Base-by-base conservation (phyloP, 2,888 invertebrate genomes). In the Caenorhabditis sp. region DNA sequence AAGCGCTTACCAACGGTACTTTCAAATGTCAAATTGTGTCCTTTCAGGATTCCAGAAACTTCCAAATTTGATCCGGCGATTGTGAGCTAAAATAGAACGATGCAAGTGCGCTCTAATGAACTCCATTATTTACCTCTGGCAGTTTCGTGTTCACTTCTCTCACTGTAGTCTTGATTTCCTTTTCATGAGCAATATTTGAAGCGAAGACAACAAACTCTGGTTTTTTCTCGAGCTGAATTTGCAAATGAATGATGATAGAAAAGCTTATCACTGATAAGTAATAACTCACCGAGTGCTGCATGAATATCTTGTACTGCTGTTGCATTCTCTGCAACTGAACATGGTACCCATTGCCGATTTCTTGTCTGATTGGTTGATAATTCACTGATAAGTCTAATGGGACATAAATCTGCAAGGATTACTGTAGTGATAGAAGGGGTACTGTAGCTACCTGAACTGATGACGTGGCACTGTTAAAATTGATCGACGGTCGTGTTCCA, bases 41-140 rank as follows among this genome's bases (percentile, higher is more conserved):
- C 86, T 71, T 82, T 84, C 11, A 87, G 61, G 5, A 80, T 77
- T 32, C 87, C 87, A 28, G 62, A 79, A 5, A 87, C 86, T 67
- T 87, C 86, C 65, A 87, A 24, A 80, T 87, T 87, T 13, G 87
- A 80, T 18, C 85, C 87, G 20, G 86, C 85, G 18, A 86, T 85
- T 22, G 80, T 77, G 18, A 87, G 51, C 86, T 86, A 61, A 65
- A 74, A 80, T 9, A 40, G 40, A n/a, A n/a, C n/a, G n/a, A n/a
- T 11, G 5, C 35, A 35, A 35, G 11, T 35, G 5, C 11, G 35
- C 35, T 35, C 35, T 35, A 35, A 8, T 11, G 35, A 35, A 35
- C 35, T 35, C 35, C 35, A 53, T 3, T 11, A 24, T 22, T 68
- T 20, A 86, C 86, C 37, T 86, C 74, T 24, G 67, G 55, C 8